Evolutionary conservation across 2,797 vertebrate genomes (phyloP).

Genomic region (Champsocephalus esox): DNA sequence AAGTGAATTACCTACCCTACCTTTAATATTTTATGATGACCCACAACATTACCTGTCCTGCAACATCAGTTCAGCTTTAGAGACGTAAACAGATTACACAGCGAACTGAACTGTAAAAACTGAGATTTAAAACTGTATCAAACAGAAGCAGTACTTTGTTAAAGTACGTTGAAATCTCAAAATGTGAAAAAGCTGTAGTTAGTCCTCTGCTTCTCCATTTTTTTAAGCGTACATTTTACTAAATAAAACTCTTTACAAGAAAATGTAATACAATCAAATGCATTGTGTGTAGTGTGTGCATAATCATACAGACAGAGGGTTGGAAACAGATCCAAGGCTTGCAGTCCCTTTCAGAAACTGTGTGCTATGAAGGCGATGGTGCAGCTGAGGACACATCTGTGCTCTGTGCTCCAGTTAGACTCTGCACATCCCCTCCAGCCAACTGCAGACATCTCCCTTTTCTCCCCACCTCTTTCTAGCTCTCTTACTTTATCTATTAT

Average conservation of each 20-base stretch:
- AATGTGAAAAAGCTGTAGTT: not conserved
- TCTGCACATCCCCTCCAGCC: constrained; percentile 51
- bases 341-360: not conserved
- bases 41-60: no score
- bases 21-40: no score
- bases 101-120: not conserved
- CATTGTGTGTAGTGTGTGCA: not conserved
- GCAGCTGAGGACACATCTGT: constrained; percentile 55
- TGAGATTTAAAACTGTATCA: not conserved
- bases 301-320: not conserved
- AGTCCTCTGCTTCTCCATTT: not conserved
- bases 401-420: constrained; percentile 51
- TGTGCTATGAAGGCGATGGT: constrained; percentile 29
- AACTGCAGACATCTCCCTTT: constrained; percentile 21
- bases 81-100: not conserved
- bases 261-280: constrained; percentile 4
- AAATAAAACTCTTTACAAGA: not conserved
- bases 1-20: no score
- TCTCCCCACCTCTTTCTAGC: not conserved
- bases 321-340: constrained; percentile 5
- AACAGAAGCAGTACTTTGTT: not conserved
- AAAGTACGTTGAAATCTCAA: not conserved
- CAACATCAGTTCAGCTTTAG: not conserved
- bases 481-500: not conserved
- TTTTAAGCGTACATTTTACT: not conserved